Conservation (phyloP, 2,797 vertebrate species). For the Eremophila alpestris region DNA sequence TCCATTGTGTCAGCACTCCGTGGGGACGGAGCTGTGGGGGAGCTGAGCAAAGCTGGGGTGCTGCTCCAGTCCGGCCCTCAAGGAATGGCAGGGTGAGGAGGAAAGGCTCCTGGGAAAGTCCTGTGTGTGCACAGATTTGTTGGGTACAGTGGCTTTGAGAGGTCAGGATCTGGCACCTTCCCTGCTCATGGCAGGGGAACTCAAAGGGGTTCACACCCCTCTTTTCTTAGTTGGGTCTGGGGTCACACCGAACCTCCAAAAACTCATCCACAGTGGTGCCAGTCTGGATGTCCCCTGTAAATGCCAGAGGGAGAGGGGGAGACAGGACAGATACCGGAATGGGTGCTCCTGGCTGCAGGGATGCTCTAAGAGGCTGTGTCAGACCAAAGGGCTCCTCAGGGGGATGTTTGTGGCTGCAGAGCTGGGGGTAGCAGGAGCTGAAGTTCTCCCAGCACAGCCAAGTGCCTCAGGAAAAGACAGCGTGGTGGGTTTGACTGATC, state of each 20-base stretch:
- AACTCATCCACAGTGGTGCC: fast-evolving
- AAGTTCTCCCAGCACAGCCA: not conserved
- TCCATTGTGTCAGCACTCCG: not conserved
- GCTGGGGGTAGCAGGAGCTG: not conserved
- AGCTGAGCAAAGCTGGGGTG: not conserved
- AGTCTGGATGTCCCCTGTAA: not conserved
- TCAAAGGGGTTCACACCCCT: not conserved
- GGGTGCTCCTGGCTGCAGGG: not conserved
- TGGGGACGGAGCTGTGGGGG: not conserved
- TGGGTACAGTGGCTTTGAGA: fast-evolving
- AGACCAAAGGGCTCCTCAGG: not conserved
- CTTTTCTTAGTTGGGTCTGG: not conserved
- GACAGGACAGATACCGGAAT: fast-evolving
- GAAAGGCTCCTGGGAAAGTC: not conserved
- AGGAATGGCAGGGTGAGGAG: not conserved
- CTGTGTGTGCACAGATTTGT: fast-evolving
- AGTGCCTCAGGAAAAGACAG: not conserved
- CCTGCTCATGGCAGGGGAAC: fast-evolving
- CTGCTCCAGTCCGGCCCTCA: fast-evolving
- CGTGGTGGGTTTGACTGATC: not conserved
- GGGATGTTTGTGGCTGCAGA: fast-evolving
- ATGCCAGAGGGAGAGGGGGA: not conserved
- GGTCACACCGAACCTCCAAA: not conserved
- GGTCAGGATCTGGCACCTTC: not conserved
- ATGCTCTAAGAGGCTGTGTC: fast-evolving